Evolutionary conservation across 2,797 vertebrate genomes (phyloP), one percentile per base, ranked within the genome.

Genomic region (Schizothorax lantsangensis): DNA sequence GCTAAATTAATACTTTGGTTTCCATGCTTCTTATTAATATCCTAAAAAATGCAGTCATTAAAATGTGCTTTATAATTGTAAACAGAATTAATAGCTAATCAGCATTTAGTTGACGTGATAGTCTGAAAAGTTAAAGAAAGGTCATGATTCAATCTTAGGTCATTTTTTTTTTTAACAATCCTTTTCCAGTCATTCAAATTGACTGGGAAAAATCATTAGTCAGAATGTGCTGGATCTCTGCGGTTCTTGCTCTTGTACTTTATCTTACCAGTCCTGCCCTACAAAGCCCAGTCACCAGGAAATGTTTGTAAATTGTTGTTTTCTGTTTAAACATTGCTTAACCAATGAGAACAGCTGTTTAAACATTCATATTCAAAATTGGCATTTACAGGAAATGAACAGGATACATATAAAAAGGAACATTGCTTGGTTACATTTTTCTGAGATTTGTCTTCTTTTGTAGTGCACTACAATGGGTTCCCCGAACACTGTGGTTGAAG

Each of bases 401-500:
- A 14, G 74, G 8, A 52, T 30, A 33, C 30, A 36, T 21, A 36
- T 54, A 12, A 52, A 26, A 73, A 26, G n/a, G 10, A 33, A 17
- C 40, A 7, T 59, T 54, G 12, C 7, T 52, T 78, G 26, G 1
- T 49, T 68, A 14, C 10, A 36, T 33, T 8, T 17, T 38, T 11
- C 19, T 38, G 9, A 21, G 14, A 10, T 19, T 66, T 71, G 11
- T 2, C 79, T 84, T 36, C 90, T 5, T 86, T 59, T 89, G 30
- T 90, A 98, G 97, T 98, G 97, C 92, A 93, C 95, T 49, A 93
- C 90, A 59, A 57, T 78, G 64, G 88, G 90, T 36, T 95, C 94
- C 49, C 92, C 94, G 12, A 94, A 95, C 72, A 92, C 92, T 59
- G 91, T 88, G 45, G 54, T 88, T 74, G 92, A 96, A 88, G 91